Percentiles rank a stretch among this genome's conserved stretches.
Evolutionary conservation across 1,140 invertebrate species (phyloP).

Genomic region (Scaptomyza pallida): DNA sequence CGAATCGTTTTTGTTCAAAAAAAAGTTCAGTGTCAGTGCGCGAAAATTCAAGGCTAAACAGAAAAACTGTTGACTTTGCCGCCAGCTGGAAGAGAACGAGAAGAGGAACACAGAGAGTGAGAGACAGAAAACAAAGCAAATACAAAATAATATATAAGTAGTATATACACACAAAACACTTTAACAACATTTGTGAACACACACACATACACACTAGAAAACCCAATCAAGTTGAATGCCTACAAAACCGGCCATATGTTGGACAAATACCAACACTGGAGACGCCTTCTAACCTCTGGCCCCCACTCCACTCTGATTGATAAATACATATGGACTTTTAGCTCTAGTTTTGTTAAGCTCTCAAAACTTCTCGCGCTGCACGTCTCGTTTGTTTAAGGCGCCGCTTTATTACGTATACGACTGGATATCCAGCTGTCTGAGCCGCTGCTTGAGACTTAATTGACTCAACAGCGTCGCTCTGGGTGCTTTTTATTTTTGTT

Average conservation of each 20-base stretch:
- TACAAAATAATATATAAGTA: too few relatives aligned
- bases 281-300: background rate
- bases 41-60: conserved; percentile 76
- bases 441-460: conserved; percentile 39
- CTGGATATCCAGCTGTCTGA: conserved; percentile 29
- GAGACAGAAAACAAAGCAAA: conserved; percentile 25
- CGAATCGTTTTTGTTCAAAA: conserved; percentile 37
- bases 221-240: conserved; percentile 27
- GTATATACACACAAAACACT: conserved; percentile 11
- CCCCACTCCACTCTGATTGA: conserved; percentile 4
- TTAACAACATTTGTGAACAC: background rate
- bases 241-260: conserved; percentile 57
- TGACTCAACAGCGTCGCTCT: conserved; percentile 29
- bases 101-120: conserved; percentile 31
- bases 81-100: conserved; percentile 30
- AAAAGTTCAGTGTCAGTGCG: conserved; percentile 71
- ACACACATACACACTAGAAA: conserved; percentile 7
- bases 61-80: conserved; percentile 55
- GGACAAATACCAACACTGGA: conserved; percentile 46
- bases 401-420: conserved; percentile 66
- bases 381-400: conserved; percentile 41
- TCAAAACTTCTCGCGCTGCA: background rate
- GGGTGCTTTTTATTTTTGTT: too few relatives aligned
- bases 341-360: conserved; percentile 36
- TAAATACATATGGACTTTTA: conserved; percentile 5